Conservation (phyloP, 2,113 vertebrate genomes). For the Acanthisitta chloris region DNA sequence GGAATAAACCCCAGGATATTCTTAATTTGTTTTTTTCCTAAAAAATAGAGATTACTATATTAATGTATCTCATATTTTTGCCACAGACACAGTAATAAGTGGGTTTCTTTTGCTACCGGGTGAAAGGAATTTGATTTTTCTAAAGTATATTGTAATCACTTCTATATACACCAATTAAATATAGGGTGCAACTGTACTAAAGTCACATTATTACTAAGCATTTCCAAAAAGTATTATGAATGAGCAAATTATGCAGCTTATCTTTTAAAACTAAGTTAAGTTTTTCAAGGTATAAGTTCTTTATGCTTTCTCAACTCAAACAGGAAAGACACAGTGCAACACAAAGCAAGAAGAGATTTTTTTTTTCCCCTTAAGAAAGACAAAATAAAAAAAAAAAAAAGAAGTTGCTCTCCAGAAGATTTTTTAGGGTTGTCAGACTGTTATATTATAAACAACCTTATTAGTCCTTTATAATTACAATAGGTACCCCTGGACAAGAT, state of each 20-base stretch:
- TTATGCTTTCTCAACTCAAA: not conserved
- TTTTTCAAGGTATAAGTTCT: not conserved
- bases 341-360: not conserved
- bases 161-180: not conserved
- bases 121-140: not conserved
- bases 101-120: not conserved
- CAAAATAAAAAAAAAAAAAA: not conserved
- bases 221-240: not conserved
- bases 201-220: not conserved
- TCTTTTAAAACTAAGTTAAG: not conserved
- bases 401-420: not conserved
- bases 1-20: not conserved
- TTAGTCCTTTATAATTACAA: constrained; percentile 66
- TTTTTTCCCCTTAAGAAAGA: not conserved
- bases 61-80: not conserved
- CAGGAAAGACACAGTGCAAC: not conserved
- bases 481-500: constrained; percentile 70
- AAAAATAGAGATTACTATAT: not conserved
- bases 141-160: not conserved
- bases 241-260: not conserved
- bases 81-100: not conserved
- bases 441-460: constrained; percentile 66
- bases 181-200: not conserved
- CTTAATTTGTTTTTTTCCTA: not conserved
- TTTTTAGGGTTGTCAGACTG: constrained; percentile 64